A percentile compares a stretch with the other conserved stretches of the same genome.
Evolutionary conservation across 2,113 vertebrate species (phyloP).

Genomic region (Addax nasomaculatus): DNA sequence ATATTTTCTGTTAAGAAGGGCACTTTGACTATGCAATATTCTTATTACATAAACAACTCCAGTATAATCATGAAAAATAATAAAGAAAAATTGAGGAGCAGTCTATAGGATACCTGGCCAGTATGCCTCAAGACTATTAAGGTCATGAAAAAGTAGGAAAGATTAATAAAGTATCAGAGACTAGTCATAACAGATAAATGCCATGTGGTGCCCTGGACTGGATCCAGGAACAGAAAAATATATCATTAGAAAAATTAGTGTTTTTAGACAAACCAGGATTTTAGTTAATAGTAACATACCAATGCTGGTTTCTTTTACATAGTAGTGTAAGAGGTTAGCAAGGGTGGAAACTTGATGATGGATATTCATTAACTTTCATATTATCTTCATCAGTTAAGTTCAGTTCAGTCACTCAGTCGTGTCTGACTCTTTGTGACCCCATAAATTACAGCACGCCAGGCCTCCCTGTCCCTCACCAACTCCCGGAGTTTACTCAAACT

Average conservation of each 20-base stretch:
- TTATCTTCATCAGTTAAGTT: not conserved
- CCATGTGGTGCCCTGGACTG: not conserved
- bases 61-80: not conserved
- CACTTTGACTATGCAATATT: not conserved
- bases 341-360: not conserved
- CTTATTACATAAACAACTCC: not conserved
- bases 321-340: not conserved
- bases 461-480: too few species aligned
- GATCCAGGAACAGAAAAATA: not conserved
- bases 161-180: not conserved
- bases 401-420: fast-evolving
- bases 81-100: not conserved
- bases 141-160: not conserved
- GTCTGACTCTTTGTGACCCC: too few species aligned
- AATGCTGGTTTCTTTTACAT: not conserved
- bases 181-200: not conserved
- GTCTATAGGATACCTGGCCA: not conserved
- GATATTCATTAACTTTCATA: not conserved
- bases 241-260: not conserved
- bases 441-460: fast-evolving
- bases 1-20: not conserved
- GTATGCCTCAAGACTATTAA: not conserved
- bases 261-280: not conserved
- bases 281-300: not conserved
- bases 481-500: too few species aligned